Base-by-base conservation (phyloP, 2,888 invertebrate species). In the Agriopis leucophaearia region DNA sequence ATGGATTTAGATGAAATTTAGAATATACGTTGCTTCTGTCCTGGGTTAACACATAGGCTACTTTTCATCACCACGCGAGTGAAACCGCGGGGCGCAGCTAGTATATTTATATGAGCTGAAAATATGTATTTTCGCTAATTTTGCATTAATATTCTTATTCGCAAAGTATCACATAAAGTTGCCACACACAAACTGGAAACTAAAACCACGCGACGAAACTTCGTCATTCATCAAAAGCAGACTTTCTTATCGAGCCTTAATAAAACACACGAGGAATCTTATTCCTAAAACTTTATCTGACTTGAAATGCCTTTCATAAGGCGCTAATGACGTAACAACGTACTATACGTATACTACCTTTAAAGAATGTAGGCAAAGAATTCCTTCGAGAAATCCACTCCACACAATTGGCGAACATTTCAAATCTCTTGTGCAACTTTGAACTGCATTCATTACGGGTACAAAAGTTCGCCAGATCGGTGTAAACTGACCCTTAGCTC, bases 361-460 rank as follows among this genome's bases (percentile, higher is more conserved):
- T 51, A 66, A 71, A 69, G 67, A 68, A 66, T 64, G 64, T 66
- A 66, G 61, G 67, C 57, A 66, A 73, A 69, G 73, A 68, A 71
- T 66, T 55, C 40, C 57, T 42, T 40, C 50, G 8, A 42, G 56
- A 64, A 64, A 72, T 62, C 64, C 58, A 38, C 69, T 65, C 50
- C 8, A 18, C 58, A 42, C 67, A 69, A 69, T 64, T 60, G 56
- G 52, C 56, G 69, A 70, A 65, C 50, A 64, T 71, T 71, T 69
- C 55, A 70, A 70, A 74, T 70, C 69, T 69, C 69, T 74, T 70
- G 59, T 66, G 71, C 66, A 74, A 74, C 69, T 74, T 71, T 66
- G 63, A 70, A 64, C 66, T 71, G 70, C 70, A 65, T 72, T 71
- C 55, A 73, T 65, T 69, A 51, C 40, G 58, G 44, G 50, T 10